phyloP scores from a whole-genome alignment of 2,888 invertebrate species.

The Smittia aterrima region DNA sequence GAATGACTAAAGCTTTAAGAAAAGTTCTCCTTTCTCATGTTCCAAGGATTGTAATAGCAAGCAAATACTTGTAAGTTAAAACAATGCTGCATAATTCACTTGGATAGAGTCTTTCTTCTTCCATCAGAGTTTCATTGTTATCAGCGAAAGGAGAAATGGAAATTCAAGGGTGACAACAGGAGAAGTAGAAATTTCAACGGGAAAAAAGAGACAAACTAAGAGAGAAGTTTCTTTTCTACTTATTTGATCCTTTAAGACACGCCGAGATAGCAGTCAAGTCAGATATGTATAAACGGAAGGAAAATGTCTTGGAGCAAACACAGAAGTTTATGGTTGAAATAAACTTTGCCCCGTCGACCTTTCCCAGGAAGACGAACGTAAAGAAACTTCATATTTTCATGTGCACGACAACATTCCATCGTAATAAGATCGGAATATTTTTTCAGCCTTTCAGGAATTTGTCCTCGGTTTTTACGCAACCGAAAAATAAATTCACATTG shows the following conservation, averaged over 20 bases:
- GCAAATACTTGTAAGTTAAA: no score
- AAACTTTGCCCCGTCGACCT: conserved; percentile 23
- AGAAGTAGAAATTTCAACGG: no score
- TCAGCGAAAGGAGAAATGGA: no score
- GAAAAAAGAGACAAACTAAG: no score
- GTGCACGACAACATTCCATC: conserved; percentile 21
- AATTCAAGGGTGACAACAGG: no score
- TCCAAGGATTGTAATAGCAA: no score
- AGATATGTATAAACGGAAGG: no score
- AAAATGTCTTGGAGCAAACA: neutral
- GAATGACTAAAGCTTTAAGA: no score
- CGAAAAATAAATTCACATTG: neutral
- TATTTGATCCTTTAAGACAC: conserved; percentile 25
- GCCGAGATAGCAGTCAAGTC: neutral
- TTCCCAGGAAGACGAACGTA: neutral
- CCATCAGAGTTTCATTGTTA: no score
- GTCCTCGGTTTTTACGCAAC: neutral
- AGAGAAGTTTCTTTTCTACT: neutral
- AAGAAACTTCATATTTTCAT: conserved; percentile 31
- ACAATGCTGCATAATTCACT: no score
- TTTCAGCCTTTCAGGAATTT: conserved; percentile 20
- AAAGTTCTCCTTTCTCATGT: no score
- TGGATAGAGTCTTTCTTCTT: no score
- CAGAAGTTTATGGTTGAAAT: conserved; percentile 38
- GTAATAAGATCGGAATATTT: conserved; percentile 2